Base-by-base conservation (phyloP, 2,113 vertebrate genomes). In the Acanthisitta chloris region DNA sequence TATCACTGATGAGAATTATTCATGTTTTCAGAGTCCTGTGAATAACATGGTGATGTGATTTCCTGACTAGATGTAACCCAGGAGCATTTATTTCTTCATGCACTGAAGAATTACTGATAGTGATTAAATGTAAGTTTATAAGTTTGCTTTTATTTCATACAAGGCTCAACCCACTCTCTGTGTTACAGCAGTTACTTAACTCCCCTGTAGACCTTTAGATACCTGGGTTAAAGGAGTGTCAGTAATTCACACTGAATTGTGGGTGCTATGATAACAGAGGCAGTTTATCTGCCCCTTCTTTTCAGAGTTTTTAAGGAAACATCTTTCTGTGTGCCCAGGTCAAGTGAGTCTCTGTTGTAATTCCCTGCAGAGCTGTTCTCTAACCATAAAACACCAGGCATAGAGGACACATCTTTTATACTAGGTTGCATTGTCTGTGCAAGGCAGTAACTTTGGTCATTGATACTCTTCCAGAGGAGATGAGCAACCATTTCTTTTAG, bases 21-120 rank as follows among this genome's bases (percentile, higher is more conserved):
- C 25, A 59, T 34, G 17, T 88, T 84, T 94, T 92, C 52, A 69
- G 71, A 95, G 46, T 79, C 69, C 55, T 94, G 45, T 86, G 91
- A 95, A 81, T 90, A 96, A 96, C 46, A 85, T 51, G 55, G 48
- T 95, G 88, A 89, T 88, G 23, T 91, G 79, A 82, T 91, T 97
- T 97, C 88, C 87, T 91, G 48, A 88, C 86, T 89, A 81, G 77
- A 86, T 91, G 70, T 86, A 92, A 86, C 65, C 54, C 51, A 94
- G 78, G 48, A 76, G 46, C 46, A 61, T 90, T 61, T 61, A 48
- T 66, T 94, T 86, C 48, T 67, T 88, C 49, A 72, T 58, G 42
- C 26, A 24, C 46, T 61, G 59, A 64, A 81, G 72, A 92, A 78
- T 85, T 73, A 54, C 33, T 90, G 64, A 52, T 38, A 82, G 38